phyloP scores from a whole-genome alignment of 2,113 vertebrate species.

The Psettodes erumei region DNA sequence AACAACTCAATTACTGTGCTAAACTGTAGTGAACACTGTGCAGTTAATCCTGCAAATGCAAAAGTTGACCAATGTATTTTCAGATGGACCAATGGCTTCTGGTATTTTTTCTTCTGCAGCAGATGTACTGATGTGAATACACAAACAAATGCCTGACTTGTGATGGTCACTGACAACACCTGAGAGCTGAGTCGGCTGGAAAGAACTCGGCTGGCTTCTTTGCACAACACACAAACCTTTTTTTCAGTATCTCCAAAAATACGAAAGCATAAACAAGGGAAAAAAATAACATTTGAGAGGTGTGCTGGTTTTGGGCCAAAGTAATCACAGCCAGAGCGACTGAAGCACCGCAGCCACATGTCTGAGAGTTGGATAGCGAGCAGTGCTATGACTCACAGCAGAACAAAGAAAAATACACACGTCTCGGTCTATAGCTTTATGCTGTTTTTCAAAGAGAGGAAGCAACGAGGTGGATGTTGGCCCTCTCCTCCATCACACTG shows the following conservation, averaged over 20 bases:
- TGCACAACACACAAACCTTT: conserved; percentile 41
- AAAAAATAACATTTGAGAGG: conserved; percentile 46
- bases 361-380: conserved; percentile 45
- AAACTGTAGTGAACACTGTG: not conserved
- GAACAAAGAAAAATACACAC: conserved; percentile 67
- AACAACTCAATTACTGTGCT: not conserved
- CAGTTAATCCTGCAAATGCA: conserved; percentile 8
- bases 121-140: conserved; percentile 51
- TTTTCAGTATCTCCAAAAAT: conserved; percentile 46
- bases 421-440: conserved; percentile 55
- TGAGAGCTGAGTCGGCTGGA: conserved; percentile 51
- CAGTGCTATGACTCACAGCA: conserved; percentile 39
- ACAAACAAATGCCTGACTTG: conserved; percentile 42
- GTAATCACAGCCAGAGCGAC: conserved; percentile 61
- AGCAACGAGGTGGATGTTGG: conserved; percentile 72
- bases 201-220: conserved; percentile 35
- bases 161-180: conserved; percentile 48
- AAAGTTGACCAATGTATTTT: not conserved
- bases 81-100: not conserved
- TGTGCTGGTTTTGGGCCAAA: conserved; percentile 56
- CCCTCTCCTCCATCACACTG: conserved; percentile 56
- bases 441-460: conserved; percentile 58
- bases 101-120: conserved; percentile 42
- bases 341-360: conserved; percentile 53
- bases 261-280: conserved; percentile 59